Base-by-base conservation (phyloP, 1,140 invertebrate species). In the Heliconius eleuchia region DNA sequence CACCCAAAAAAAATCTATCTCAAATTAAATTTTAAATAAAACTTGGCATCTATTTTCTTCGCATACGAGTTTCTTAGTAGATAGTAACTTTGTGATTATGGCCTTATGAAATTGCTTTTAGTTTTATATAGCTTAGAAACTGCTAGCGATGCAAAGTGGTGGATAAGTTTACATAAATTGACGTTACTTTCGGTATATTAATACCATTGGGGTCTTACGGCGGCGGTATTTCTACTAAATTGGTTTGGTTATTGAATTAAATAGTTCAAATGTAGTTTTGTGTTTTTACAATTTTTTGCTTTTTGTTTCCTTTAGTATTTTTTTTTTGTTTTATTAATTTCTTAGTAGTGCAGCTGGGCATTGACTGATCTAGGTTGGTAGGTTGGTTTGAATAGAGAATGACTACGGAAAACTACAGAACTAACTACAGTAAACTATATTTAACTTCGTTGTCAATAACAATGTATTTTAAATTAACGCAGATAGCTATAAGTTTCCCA, bases 21-120 rank as follows among this genome's bases (percentile, higher is more conserved):
- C 34, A 7, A 39, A 72, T 72, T 39, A 72, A 76, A 80, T 77
- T 77, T 78, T 57, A 75, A 74, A 37, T 57, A 70, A 81, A 75
- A 81, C 57, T 78, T 77, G 79, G 76, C 80, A 72, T 77, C 55
- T 76, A 79, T 80, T 77, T 80, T 77, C 75, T 78, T 74, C 46
- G 60, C 80, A 78, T 78, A 71, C 37, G 66, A 81, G 76, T 75
- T 78, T 78, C 71, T 42, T 76, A 77, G 71, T 50, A 73, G 71
- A 39, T 73, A 73, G 72, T 83, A 83, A 83, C 79, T 83, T 83
- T 74, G 74, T 78, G 76, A 83, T 80, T 83, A 80, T 80, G 77
- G 79, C 77, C 77, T 81, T 81, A 81, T 77, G 80, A 83, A 83
- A 83, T 83, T 83, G 80, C 80, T 81, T 83, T 76, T 81, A 81